Evolutionary conservation across 2,797 vertebrate genomes (phyloP), one percentile per base, ranked within the genome.

Genomic region (Synaphobranchus kaupii): DNA sequence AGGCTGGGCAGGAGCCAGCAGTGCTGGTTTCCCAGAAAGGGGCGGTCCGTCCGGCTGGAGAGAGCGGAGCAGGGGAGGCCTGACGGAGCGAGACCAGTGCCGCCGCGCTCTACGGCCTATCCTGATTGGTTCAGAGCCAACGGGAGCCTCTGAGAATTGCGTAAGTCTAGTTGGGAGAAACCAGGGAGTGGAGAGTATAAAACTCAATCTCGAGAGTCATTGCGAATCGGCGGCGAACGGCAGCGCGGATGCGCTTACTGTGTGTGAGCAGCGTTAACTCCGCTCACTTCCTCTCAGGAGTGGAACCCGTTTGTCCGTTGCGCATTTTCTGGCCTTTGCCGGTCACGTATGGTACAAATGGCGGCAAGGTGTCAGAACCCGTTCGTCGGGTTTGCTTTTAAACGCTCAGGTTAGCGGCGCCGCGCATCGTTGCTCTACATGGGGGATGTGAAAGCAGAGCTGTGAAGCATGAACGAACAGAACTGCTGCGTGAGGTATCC

Each of bases 1-100:
- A 88, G 88, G 39, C 85, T 28, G 68, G 4, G 20, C 20, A 8
- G 12, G 3, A 50, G 86, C 83, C 68, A 86, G 78, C 47, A 31
- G 12, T 54, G 34, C 12, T 7, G 28, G 71, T 60, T 48, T 86
- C 66, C 73, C 6, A 20, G 76, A 82, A 78, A 44, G 83, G 63
- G 50, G 60, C 13, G 31, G 83, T n/a, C 48, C 22, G 13, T 17
- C 84, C 84, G 76, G 84, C 39, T 0, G 28, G 66, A 81, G 47
- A 54, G 52, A 12, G 54, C 7, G 28, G 28, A 28, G 22, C 31
- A 50, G 50, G 68, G 28, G 80, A 68, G 86, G 78, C 15, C 34
- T 22, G n/a, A 34, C 68, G 10, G 54, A 1, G 39, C 44, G 47
- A 83, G 47, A 58, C 63, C 47, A 4, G 63, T 34, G 31, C 80